Evolutionary conservation across 2,113 vertebrate genomes (phyloP), one percentile per base, ranked within the genome.

Genomic region (Centropristis striata): DNA sequence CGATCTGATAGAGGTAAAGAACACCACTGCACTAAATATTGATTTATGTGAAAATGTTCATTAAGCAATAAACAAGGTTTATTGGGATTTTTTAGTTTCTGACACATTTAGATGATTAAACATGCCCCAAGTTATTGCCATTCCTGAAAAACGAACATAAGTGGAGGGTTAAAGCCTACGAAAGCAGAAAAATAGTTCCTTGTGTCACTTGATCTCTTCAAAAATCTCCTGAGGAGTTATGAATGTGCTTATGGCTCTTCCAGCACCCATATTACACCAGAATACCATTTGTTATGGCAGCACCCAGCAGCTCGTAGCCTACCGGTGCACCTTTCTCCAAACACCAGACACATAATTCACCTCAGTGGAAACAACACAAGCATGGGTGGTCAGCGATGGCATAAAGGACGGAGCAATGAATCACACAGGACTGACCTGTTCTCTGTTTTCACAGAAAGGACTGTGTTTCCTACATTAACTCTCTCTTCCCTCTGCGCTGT

Each of bases 401-500:
- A 67, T 8, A 71, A 8, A 66, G 75, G 36, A 83, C 41, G 11
- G 25, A 39, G 74, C 55, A 2, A 74, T 86, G 75, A 84, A 84
- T 89, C 82, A 81, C 44, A 50, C 61, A 3, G 20, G 14, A 3
- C 65, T 28, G 77, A 54, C 58, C 78, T 36, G 76, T 53, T 66
- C 86, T 86, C 75, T 60, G 39, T 72, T 84, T 84, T 78, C 59
- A 77, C 84, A 83, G 84, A 88, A 78, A 87, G 44, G 27, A 88
- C 57, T 75, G 76, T 54, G 77, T 90, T 92, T 92, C 86, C 86
- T 86, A 85, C 92, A 90, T 90, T 81, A 92, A 91, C 90, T 93
- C 91, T 92, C 90, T 94, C 91, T 93, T 94, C 90, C 93, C 81
- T 82, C 73, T 90, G 64, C 8, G 88, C 71, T 87, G 84, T 92